Base-by-base conservation (phyloP, 1,140 invertebrate species). In the Papilio aristodemus region DNA sequence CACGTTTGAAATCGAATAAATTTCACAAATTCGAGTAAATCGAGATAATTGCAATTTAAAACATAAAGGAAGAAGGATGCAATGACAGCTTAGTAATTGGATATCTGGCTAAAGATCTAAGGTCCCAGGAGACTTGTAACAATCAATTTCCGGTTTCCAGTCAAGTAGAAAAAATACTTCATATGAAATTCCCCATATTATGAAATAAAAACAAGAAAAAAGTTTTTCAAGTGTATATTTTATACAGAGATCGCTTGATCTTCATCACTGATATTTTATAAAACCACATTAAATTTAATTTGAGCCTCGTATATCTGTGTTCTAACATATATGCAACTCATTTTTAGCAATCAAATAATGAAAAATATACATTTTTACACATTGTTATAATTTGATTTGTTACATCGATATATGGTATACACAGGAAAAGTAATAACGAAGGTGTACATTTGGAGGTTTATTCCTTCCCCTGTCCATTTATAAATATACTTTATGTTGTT, bases 401-500 rank as follows among this genome's bases (percentile, higher is more conserved):
- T 46, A 19, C 11, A 19, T 39, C 10, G 4, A 7, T 58, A 58
- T 25, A n/a, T 27, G 10, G 8, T 19, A n/a, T 25, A 6, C 57
- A 1, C 8, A 11, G n/a, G 11, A 6, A n/a, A 14, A 59, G n/a
- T 59, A 3, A 36, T 14, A 17, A 17, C 13, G 46, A 4, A 13
- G 46, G 3, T 50, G 8, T 50, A 2, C 10, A 9, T 54, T 54
- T 17, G 19, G 6, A 54, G n/a, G 46, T 54, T 54, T 54, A 54
- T 54, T 22, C 13, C 46, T 54, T 22, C 17, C 17, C 17, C n/a
- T 22, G 9, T 22, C 46, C 46, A 22, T 50, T 60, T 60, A 60
- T 17, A 60, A 60, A 60, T 37, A 60, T 39, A 60, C 14, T 60
- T 60, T 60, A 60, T 60, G 58, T 60, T 60, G 27, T 60, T 60